A percentile compares a stretch with the other conserved stretches of the same genome.
Conservation (phyloP, 2,797 vertebrate genomes). For the Clarias fuscus region DNA sequence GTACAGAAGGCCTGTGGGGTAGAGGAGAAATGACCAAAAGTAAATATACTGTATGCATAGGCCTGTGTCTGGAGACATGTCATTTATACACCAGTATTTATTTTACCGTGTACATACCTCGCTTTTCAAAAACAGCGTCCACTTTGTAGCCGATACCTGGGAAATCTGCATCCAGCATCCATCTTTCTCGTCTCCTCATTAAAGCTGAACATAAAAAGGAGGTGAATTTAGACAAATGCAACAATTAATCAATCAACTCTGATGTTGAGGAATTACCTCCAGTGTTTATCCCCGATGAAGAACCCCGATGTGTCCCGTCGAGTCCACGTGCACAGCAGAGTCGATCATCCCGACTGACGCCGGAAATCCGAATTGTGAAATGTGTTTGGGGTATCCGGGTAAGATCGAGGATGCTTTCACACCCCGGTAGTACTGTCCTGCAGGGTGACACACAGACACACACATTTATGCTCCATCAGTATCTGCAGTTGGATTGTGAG, state of each 20-base stretch:
- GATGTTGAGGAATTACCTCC: constrained; percentile 71
- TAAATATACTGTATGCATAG: too few relatives aligned
- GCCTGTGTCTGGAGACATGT: too few relatives aligned
- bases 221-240: not conserved
- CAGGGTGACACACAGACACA: not conserved
- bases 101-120: constrained; percentile 59
- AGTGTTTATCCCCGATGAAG: constrained; percentile 74
- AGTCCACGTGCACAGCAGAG: constrained; percentile 69
- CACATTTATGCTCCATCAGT: not conserved
- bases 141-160: too few relatives aligned
- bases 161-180: too few relatives aligned
- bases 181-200: constrained; percentile 61
- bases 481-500: not conserved
- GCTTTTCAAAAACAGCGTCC: constrained; percentile 79
- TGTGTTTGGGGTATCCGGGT: constrained; percentile 68
- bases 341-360: constrained; percentile 67
- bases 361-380: constrained; percentile 74
- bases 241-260: not conserved
- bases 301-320: constrained; percentile 70
- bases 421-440: constrained; percentile 76
- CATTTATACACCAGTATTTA: too few relatives aligned
- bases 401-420: constrained; percentile 60
- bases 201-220: constrained; percentile 57
- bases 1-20: constrained; percentile 67
- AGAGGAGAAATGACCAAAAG: too few relatives aligned